Conservation (phyloP, 2,797 vertebrate genomes). For the Miichthys miiuy region DNA sequence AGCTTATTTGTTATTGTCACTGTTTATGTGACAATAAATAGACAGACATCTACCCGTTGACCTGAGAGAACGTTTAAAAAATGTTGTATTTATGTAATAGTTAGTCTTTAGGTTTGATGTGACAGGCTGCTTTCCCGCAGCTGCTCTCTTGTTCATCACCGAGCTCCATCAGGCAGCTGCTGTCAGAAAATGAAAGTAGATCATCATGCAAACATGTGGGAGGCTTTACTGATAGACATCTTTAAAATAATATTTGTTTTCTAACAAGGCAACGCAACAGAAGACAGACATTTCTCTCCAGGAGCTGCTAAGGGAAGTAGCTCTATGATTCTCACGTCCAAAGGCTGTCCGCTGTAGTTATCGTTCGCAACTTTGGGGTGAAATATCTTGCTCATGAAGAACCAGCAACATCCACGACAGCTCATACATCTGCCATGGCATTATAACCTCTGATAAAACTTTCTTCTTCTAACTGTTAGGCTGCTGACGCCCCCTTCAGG, state of each 20-base stretch:
- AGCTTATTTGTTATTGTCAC: too few relatives aligned
- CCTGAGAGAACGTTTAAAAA: background rate
- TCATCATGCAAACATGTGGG: constrained; percentile 28
- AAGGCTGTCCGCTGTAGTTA: background rate
- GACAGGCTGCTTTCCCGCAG: constrained; percentile 15
- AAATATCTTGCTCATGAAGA: background rate
- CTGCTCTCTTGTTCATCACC: constrained; percentile 20
- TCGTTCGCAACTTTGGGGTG: background rate
- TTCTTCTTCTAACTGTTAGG: background rate
- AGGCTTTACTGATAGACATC: constrained; percentile 1
- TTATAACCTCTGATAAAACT: constrained; percentile 4
- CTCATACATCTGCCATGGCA: too few relatives aligned
- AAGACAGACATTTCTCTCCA: background rate
- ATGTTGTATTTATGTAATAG: background rate
- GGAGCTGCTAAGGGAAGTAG: background rate
- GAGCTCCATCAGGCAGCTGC: constrained; percentile 19
- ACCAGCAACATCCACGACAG: background rate
- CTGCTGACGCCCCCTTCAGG: constrained; percentile 46
- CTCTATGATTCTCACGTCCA: background rate
- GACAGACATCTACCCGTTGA: background rate
- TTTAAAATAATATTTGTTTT: background rate
- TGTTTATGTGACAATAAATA: too few relatives aligned
- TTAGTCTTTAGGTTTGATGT: background rate
- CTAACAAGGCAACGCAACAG: background rate
- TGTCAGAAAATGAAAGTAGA: constrained; percentile 32